Evolutionary conservation across 2,888 invertebrate genomes (phyloP), one percentile per base, ranked within the genome.

Genomic region (Dasysyrphus albostriatus): DNA sequence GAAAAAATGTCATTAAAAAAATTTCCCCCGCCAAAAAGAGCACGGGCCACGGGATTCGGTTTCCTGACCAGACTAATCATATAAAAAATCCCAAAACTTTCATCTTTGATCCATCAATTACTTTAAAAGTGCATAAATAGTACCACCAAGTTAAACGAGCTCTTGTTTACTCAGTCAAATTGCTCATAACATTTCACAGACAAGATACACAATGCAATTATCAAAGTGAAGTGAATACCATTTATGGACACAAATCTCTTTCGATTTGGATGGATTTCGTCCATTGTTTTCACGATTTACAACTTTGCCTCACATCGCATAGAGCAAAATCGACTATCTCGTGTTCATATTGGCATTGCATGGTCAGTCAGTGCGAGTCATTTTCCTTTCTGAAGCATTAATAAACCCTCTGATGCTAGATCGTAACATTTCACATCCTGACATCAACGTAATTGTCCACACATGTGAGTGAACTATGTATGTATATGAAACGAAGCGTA

Each of bases 401-500:
- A 72, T 80, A 59, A 70, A 44, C 70, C 39, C 19, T 42, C n/a
- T 51, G 3, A 32, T n/a, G n/a, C 16, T 54, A 61, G 73, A 67
- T 73, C 34, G 73, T 54, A 37, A 65, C 29, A 49, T 56, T 82
- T 65, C 56, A 69, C 32, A 24, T 69, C 29, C 32, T 47, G 75
- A 72, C 42, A 44, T 81, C 19, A 29, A 29, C 10, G 54, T 54
- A 81, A 85, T 81, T 76, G 69, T 67, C 76, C 70, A 76, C 76
- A 72, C 70, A 83, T 78, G 79, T 32, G 24, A 44, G 44, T 39
- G 14, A 72, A 63, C 77, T 9, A n/a, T 34, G n/a, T 34, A n/a
- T n/a, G n/a, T n/a, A n/a, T 8, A 16, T 19, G 14, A 69, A 69
- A 39, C 49, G 49, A 32, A 67, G 19, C 37, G 24, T 24, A 51